Evolutionary conservation across 1,140 invertebrate genomes (phyloP).

Genomic region (Ganaspis sp.): DNA sequence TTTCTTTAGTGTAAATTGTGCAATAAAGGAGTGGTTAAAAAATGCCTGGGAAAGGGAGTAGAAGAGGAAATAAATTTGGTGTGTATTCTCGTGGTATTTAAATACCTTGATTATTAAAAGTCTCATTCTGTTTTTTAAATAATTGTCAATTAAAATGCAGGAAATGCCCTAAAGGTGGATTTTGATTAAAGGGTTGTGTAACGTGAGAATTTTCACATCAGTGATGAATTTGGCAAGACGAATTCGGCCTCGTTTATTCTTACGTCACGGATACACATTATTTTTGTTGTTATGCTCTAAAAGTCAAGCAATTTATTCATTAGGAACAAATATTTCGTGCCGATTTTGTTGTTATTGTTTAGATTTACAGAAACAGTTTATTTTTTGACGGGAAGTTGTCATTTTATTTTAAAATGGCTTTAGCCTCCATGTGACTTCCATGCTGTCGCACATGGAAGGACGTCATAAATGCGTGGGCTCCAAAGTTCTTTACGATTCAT

Average conservation of each 20-base stretch:
- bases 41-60: conserved; percentile 72
- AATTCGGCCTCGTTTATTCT: conserved; percentile 44
- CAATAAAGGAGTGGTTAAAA: conserved; percentile 63
- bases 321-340: background rate
- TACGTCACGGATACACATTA: conserved; percentile 38
- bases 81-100: conserved; percentile 44
- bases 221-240: background rate
- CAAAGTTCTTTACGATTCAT: background rate
- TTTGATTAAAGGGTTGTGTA: background rate
- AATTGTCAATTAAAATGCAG: no score
- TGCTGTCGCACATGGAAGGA: conserved; percentile 44
- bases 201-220: background rate
- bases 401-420: background rate
- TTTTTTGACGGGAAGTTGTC: no score
- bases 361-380: no score
- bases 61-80: conserved; percentile 71
- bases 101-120: no score
- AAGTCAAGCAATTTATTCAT: background rate
- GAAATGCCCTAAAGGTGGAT: no score
- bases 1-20: conserved; percentile 69
- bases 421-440: conserved; percentile 62
- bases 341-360: conserved; percentile 34
- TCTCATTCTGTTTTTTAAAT: no score
- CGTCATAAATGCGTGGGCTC: background rate
- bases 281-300: background rate